Base-by-base conservation (phyloP, 2,113 vertebrate genomes). In the Ovibos moschatus region DNA sequence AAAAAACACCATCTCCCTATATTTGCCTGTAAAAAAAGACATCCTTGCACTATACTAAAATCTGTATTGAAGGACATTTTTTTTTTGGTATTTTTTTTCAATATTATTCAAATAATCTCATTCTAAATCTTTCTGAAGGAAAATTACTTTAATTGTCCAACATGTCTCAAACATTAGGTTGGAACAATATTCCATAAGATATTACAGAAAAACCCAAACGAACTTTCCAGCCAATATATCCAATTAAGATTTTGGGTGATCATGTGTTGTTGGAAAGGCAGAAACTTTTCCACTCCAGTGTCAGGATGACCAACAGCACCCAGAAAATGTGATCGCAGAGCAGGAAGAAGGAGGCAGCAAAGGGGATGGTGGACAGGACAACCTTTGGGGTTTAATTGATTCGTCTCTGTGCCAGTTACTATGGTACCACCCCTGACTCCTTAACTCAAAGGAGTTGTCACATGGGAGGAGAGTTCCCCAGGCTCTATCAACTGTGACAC, bases 111-210 rank as follows among this genome's bases (percentile, higher is more conserved):
- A 96, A 84, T 87, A 94, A 82, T 90, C 40, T 95, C 87, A 88
- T 23, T 94, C 33, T 11, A 96, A 85, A 92, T 87, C 33, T 92
- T 85, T 92, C 87, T 94, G 30, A 40, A 86, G 12, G 17, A 91
- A 93, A 86, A 86, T 64, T 19, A 64, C 55, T 94, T 81, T 89
- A 87, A 67, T 81, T 94, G 15, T 40, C n/a, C 21, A 64, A 23
- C 30, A 83, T 43, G 50, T 89, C 81, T 17, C 53, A 94, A 87
- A 92, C 23, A 43, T 27, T 76, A 76, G 40, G 23, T 76, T 76
- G 71, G 71, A 76, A 43, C 40, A 76, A 76, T 43, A 76, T 43
- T 27, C 40, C 23, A 25, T 76, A 43, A 76, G 40, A 43, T 76
- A 23, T 43, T 76, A 76, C 40, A 43, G 40, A 43, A 76, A 27